phyloP scores from a whole-genome alignment of 2,888 invertebrate species.

The Atherix ibis region DNA sequence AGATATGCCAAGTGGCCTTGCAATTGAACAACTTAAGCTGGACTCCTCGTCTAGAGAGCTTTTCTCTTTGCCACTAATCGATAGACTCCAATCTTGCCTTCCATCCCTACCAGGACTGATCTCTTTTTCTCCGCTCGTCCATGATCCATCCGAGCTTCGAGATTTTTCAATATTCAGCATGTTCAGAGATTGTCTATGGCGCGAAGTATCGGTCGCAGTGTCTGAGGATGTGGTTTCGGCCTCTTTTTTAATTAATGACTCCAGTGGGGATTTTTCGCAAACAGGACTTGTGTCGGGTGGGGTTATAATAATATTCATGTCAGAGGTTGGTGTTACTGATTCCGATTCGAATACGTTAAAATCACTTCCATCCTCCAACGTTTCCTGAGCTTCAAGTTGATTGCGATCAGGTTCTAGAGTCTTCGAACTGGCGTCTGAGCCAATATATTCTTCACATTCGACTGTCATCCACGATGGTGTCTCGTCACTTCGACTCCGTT shows the following conservation, averaged over 20 bases:
- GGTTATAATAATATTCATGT: conserved; percentile 39
- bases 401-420: conserved; percentile 29
- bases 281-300: conserved; percentile 46
- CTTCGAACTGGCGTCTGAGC: conserved; percentile 37
- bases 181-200: conserved; percentile 14
- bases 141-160: conserved; percentile 63
- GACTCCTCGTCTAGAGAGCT: conserved; percentile 55
- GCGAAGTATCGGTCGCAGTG: background rate
- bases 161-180: conserved; percentile 57
- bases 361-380: conserved; percentile 42
- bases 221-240: background rate
- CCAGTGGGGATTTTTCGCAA: conserved; percentile 33
- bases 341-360: conserved; percentile 35
- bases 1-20: conserved; percentile 61
- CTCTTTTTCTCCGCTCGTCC: conserved; percentile 65
- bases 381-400: conserved; percentile 38
- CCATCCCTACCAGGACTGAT: conserved; percentile 38
- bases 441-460: conserved; percentile 50
- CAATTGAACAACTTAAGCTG: conserved; percentile 63
- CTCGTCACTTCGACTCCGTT: conserved; percentile 47
- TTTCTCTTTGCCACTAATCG: conserved; percentile 38
- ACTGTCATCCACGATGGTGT: conserved; percentile 52
- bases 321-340: conserved; percentile 26
- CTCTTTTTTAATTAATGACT: conserved; percentile 18
- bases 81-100: conserved; percentile 37